Evolutionary conservation across 2,797 vertebrate species (phyloP).

Genomic region (Notoglanidium macrostoma): DNA sequence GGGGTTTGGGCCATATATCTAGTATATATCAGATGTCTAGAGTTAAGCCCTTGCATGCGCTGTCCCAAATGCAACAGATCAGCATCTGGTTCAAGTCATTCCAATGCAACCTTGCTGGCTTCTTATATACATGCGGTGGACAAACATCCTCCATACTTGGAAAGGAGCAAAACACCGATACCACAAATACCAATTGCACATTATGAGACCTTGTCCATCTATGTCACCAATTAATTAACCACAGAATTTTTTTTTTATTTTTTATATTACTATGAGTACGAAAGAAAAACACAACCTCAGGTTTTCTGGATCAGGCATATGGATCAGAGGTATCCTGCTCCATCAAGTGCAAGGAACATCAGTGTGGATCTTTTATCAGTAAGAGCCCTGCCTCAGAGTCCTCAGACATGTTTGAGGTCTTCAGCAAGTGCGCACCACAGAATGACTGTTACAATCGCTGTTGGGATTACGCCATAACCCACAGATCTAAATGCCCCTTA

Average conservation of each 20-base stretch:
- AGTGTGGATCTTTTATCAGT: not conserved
- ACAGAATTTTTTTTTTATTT: no score
- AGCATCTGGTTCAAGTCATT: not conserved
- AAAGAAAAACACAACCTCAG: not conserved
- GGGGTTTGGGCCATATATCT: not conserved
- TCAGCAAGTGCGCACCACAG: not conserved
- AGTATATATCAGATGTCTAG: not conserved
- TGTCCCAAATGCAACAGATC: not conserved
- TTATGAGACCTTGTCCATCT: not conserved
- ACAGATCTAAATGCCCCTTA: not conserved
- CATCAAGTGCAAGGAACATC: not conserved
- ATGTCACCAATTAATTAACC: not conserved
- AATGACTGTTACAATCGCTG: not conserved
- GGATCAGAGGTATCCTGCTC: not conserved
- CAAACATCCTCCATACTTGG: not conserved
- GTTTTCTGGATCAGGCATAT: not conserved
- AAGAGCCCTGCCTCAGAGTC: not conserved
- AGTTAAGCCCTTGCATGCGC: not conserved
- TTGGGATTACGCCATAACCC: not conserved
- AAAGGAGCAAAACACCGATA: not conserved
- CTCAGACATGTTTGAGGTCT: not conserved
- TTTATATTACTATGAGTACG: not conserved
- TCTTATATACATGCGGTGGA: not conserved
- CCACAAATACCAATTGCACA: not conserved
- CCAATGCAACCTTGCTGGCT: not conserved